phyloP scores from a whole-genome alignment of 2,113 vertebrate genomes.

The Tamias sibiricus region DNA sequence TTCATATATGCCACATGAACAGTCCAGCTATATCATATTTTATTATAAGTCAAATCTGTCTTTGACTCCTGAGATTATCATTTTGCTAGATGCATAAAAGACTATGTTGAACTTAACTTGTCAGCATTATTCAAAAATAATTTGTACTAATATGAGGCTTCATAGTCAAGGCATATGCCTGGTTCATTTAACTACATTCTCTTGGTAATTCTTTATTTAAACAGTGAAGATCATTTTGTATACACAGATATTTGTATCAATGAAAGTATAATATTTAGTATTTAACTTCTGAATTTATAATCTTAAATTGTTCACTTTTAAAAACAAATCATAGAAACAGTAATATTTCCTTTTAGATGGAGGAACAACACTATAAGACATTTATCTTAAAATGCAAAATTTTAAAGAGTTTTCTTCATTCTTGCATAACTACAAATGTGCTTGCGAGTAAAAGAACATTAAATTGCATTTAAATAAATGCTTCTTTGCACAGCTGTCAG shows the following conservation, averaged over 20 bases:
- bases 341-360: neutral
- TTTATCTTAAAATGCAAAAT: slow-evolving; percentile 5
- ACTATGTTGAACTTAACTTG: neutral
- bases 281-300: neutral
- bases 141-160: neutral
- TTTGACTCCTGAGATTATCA: neutral
- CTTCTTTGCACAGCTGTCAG: slow-evolving; percentile 81
- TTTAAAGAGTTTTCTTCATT: neutral
- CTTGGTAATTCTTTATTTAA: neutral
- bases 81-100: neutral
- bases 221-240: neutral
- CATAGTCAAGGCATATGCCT: neutral
- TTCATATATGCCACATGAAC: neutral
- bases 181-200: neutral
- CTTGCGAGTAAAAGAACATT: slow-evolving; percentile 58
- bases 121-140: neutral
- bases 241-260: neutral
- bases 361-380: neutral
- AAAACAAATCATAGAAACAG: neutral
- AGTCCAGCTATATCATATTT: neutral
- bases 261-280: neutral
- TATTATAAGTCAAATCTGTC: neutral
- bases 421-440: slow-evolving; percentile 77
- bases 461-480: slow-evolving; percentile 82
- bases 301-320: neutral